A percentile compares a stretch with the other conserved stretches of the same genome.
Evolutionary conservation across 2,888 invertebrate species (phyloP).

Genomic region (Andrena haemorrhoa): DNA sequence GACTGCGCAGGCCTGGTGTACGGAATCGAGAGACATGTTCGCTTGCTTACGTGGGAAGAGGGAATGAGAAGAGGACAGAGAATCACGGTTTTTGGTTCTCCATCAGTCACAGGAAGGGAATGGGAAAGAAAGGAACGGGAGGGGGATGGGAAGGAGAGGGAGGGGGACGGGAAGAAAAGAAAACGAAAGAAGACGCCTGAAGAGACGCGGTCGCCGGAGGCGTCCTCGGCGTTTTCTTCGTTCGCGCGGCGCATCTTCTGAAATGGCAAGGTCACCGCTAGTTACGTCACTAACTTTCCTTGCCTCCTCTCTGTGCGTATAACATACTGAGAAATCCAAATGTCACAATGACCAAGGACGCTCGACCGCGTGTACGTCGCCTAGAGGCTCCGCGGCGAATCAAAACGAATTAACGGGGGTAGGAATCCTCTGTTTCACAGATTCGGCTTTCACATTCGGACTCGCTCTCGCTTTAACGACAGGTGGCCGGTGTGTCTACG

Average conservation of each 20-base stretch:
- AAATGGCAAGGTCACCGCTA: constrained; percentile 82
- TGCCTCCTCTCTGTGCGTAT: constrained; percentile 46
- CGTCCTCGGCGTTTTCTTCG: constrained; percentile 47
- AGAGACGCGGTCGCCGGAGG: constrained; percentile 57
- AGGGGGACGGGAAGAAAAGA: not conserved
- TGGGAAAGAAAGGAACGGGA: constrained; percentile 14
- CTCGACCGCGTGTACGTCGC: constrained; percentile 55
- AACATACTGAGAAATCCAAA: constrained; percentile 71
- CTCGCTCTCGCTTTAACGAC: not conserved
- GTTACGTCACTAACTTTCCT: constrained; percentile 76
- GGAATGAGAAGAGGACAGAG: not conserved
- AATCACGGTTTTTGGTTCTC: constrained; percentile 26
- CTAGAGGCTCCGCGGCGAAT: constrained; percentile 31
- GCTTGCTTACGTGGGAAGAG: not conserved
- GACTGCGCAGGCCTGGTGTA: no score
- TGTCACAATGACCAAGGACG: constrained; percentile 77
- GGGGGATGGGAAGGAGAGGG: not conserved
- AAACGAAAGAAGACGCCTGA: constrained; percentile 31
- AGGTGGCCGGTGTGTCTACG: constrained; percentile 6
- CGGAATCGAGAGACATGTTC: not conserved
- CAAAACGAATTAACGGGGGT: constrained; percentile 45
- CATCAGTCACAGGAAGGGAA: not conserved
- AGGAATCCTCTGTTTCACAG: constrained; percentile 39
- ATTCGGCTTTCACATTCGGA: constrained; percentile 67
- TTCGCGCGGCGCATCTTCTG: constrained; percentile 75